Base-by-base conservation (phyloP, 2,888 invertebrate species). In the Neocrepidodera transversa region DNA sequence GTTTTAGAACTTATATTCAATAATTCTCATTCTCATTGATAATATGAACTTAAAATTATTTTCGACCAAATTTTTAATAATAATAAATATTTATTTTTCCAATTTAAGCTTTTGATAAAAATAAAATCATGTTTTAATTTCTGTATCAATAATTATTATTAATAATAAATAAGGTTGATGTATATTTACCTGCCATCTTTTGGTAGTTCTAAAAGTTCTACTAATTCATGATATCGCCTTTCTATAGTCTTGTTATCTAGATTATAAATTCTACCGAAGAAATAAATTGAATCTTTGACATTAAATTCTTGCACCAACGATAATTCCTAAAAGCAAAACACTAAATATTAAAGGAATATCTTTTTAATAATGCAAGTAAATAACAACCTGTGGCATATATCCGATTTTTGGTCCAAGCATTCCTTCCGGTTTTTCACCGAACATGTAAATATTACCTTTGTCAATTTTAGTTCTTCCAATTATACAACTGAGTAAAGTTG, bases 331-430 rank as follows among this genome's bases (percentile, higher is more conserved):
- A 74, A 42, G 14, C 32, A 35, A 14, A 36, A 32, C 11, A 8
- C 10, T 8, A 17, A 10, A 4, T 32, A 11, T 17, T 18, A 30
- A 11, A 17, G 6, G 5, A n/a, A 5, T 20, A 23, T 48, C 3
- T 28, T 11, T 18, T n/a, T 13, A 10, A 23, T 48, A 2, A n/a
- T 14, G 2, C 13, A 11, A 10, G n/a, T 16, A 11, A n/a, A 10
- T 14, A 26, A 13, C 30, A 14, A 67, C 69, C 60, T 69, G 73
- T 7, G 74, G 74, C 73, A 74, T 74, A 42, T 71, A 94, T 32
- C 95, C 95, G 54, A 94, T 89, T 74, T 90, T 83, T 8, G 90
- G 89, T 1, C 94, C 94, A 0, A 94, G 94, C 0, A 95, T 90
- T 1, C 91, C 91, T 67, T 91, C 91, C 1, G 91, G 92, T 43